Base-by-base conservation (phyloP, 2,113 vertebrate species). In the Chitala chitala region DNA sequence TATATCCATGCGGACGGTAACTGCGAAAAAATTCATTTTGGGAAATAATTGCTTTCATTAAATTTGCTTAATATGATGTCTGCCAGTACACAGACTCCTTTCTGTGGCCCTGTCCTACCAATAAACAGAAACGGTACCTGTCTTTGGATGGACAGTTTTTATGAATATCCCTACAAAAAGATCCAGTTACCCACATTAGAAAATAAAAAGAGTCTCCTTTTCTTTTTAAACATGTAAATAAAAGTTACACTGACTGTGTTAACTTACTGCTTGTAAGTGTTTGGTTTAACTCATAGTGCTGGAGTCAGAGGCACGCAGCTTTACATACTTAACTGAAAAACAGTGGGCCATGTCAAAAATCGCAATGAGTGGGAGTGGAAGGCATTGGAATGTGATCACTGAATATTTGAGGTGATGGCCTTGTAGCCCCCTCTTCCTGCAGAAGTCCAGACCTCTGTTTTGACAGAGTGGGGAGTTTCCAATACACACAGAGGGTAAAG, bases 391-490 rank as follows among this genome's bases (percentile, higher is more conserved):
- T n/a, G n/a, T n/a, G n/a, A n/a, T n/a, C n/a, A n/a, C n/a, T 17
- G 69, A 58, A 70, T 77, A 75, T 17, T 61, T 26, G 75, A 77
- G 73, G 50, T 71, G 72, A 77, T 75, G 77, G 72, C 80, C 83
- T 82, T 85, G 71, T 76, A 74, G 77, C 70, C 82, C 85, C 82
- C 84, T 81, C 29, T 65, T 79, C 58, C 13, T 51, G 29, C 46
- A 79, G 79, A 81, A 77, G 7, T 2, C 81, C 74, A 75, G 69
- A 73, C 71, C 61, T 78, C n/a, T 24, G 22, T 61, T 71, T 75
- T 72, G 66, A 74, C 13, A 36, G 73, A 77, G 75, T 2, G n/a
- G 70, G 50, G 29, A 9, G 15, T 13, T 56, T 56, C 53, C 46
- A 26, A 74, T 78, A 74, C 74, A 69, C 4, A 63, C 6, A 12